Evolutionary conservation across 2,797 vertebrate genomes (phyloP).

Genomic region (Chrysocyon brachyurus): DNA sequence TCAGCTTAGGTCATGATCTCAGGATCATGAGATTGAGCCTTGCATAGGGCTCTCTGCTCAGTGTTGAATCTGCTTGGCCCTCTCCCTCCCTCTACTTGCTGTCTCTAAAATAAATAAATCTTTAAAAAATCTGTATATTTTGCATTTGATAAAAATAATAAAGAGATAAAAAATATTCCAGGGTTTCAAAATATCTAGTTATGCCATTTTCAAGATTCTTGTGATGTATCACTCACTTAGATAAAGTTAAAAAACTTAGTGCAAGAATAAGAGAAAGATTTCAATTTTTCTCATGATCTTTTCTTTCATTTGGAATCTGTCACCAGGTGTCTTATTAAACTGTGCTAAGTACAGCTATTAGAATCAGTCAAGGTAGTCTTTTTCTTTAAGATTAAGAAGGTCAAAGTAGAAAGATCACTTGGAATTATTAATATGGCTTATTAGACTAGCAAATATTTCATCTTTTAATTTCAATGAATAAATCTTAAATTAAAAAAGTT

Average conservation of each 20-base stretch:
- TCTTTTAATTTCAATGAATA: conserved; percentile 30
- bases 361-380: neutral
- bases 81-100: neutral
- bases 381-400: conserved; percentile 43
- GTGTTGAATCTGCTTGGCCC: too few relatives aligned
- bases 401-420: conserved; percentile 43
- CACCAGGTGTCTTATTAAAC: neutral
- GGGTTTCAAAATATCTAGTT: neutral
- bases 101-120: neutral
- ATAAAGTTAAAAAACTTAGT: neutral
- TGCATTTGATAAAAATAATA: neutral
- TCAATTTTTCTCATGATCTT: neutral
- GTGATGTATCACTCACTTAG: neutral
- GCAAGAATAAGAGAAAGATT: neutral
- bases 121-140: neutral
- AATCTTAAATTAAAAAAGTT: neutral
- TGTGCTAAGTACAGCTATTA: conserved; percentile 48
- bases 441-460: neutral
- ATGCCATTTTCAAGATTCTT: neutral
- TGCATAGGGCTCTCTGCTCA: neutral
- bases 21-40: neutral
- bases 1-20: neutral
- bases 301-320: conserved; percentile 20
- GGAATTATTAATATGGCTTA: conserved; percentile 24
- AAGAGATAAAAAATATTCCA: neutral